Evolutionary conservation across 2,113 vertebrate species (phyloP).

Genomic region (Neotoma lepida): DNA sequence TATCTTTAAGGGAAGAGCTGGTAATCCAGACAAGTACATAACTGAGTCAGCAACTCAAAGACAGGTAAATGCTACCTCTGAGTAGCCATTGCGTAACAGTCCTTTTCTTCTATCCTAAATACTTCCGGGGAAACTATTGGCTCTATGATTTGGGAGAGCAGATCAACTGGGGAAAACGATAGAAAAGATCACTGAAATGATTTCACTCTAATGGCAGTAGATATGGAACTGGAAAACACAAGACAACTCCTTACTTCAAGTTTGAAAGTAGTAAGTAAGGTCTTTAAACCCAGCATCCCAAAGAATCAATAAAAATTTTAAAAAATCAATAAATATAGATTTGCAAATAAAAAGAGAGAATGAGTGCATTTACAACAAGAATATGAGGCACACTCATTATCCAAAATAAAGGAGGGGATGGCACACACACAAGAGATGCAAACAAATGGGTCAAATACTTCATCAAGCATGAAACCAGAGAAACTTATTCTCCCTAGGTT

Average conservation of each 20-base stretch:
- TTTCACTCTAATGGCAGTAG: not conserved
- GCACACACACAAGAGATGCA: not conserved
- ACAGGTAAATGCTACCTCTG: not conserved
- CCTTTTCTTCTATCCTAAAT: not conserved
- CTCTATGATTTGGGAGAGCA: not conserved
- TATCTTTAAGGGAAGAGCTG: not conserved
- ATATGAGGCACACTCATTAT: not conserved
- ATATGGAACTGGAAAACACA: constrained; percentile 30
- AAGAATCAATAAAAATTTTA: not conserved
- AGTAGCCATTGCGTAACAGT: not conserved
- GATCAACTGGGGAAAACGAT: not conserved
- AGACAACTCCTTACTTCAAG: constrained; percentile 2
- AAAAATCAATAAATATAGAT: not conserved
- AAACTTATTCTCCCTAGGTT: not conserved
- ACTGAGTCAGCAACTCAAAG: not conserved
- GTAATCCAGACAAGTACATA: constrained; percentile 28
- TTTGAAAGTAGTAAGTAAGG: not conserved
- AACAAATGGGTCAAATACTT: constrained; percentile 38
- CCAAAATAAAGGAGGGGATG: not conserved
- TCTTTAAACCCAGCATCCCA: not conserved
- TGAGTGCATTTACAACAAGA: not conserved
- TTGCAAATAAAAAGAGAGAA: not conserved
- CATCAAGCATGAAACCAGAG: constrained; percentile 45
- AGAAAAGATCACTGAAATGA: constrained; percentile 1
- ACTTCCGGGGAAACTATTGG: not conserved